Conservation (phyloP, 2,888 invertebrate species). For the Odontothrips loti region DNA sequence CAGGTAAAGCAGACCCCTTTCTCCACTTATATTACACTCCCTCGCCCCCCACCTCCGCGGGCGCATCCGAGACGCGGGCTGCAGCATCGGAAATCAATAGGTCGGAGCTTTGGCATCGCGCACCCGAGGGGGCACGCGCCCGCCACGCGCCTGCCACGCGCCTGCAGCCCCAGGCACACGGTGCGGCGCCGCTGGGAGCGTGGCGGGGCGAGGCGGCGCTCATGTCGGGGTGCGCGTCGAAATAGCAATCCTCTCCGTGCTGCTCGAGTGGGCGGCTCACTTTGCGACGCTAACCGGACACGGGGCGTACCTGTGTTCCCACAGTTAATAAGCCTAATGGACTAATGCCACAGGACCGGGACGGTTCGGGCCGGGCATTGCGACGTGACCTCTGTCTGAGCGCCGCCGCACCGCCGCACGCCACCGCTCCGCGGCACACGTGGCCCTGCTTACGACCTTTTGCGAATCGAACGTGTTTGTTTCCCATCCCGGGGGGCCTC, state of each 20-base stretch:
- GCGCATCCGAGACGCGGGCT: not conserved
- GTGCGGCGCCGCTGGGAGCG: not conserved
- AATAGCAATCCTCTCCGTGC: not conserved
- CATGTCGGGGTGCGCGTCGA: not conserved
- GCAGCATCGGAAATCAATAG: conserved; percentile 11
- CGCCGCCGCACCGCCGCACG: too few relatives aligned
- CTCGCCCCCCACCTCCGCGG: not conserved
- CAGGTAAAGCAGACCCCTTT: too few relatives aligned
- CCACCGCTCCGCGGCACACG: too few relatives aligned
- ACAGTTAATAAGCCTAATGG: conserved; percentile 14
- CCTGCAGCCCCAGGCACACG: not conserved
- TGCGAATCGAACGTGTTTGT: too few relatives aligned
- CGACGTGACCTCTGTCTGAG: too few relatives aligned
- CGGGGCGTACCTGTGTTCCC: not conserved
- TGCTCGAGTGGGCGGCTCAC: too few relatives aligned
- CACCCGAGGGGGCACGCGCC: not conserved
- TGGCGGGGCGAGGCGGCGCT: not conserved
- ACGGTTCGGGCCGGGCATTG: too few relatives aligned
- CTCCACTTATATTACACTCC: too few relatives aligned
- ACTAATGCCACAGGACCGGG: not conserved
- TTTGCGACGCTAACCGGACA: not conserved
- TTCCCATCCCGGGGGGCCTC: not conserved
- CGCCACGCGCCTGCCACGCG: not conserved
- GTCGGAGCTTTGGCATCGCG: too few relatives aligned
- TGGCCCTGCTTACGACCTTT: too few relatives aligned